Conservation (phyloP, 2,888 invertebrate species). For the Cephus rjabovi region DNA sequence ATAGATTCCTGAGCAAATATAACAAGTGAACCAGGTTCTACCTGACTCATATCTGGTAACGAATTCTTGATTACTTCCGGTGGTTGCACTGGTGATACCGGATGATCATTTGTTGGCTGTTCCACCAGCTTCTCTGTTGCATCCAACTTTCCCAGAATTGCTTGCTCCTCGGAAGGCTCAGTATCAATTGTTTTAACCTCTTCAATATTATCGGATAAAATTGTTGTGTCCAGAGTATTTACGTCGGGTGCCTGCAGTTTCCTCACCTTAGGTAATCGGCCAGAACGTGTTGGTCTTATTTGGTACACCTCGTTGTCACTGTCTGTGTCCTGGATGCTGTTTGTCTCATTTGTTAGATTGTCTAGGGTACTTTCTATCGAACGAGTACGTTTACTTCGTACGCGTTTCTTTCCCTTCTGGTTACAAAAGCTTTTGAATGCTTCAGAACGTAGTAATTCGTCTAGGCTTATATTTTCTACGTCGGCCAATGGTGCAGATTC, state of each 20-base stretch:
- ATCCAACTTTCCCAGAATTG: neutral
- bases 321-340: conserved; percentile 35
- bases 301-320: conserved; percentile 53
- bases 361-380: conserved; percentile 18
- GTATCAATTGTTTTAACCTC: neutral
- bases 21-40: conserved; percentile 69
- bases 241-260: conserved; percentile 49
- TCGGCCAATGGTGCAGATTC: neutral
- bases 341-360: conserved; percentile 9
- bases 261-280: conserved; percentile 62
- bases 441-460: conserved; percentile 18
- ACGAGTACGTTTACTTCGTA: conserved; percentile 22
- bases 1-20: conserved; percentile 67
- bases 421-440: conserved; percentile 19
- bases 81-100: neutral
- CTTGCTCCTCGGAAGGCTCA: neutral
- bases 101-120: neutral
- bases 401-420: conserved; percentile 16
- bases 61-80: conserved; percentile 34
- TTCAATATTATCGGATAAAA: neutral
- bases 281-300: conserved; percentile 66
- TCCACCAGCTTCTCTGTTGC: neutral
- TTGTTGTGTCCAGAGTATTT: conserved; percentile 37
- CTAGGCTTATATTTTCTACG: conserved; percentile 8
- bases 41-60: conserved; percentile 48